A percentile compares a stretch with the other conserved stretches of the same genome.
These are phyloP conservation scores for Zoanthus solanderi DNA, from an alignment of 92 coral and sea anemone genomes.

Conservation along the genomic window DNA sequence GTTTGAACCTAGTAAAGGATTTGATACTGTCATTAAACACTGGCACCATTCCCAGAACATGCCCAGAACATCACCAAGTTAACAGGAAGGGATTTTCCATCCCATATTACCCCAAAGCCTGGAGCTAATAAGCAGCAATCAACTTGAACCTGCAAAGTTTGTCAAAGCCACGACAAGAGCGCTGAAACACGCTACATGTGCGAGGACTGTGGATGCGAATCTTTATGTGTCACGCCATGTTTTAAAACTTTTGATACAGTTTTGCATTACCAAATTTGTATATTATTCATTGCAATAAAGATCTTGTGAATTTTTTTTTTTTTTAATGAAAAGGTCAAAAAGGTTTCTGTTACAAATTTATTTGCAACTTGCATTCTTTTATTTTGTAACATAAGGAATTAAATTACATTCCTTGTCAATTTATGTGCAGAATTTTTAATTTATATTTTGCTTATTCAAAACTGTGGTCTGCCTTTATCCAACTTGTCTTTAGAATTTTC, in stretches of 20 bases:
- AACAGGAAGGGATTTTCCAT: constrained; percentile 43
- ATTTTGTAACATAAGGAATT: too few species aligned
- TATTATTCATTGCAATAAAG: neutral
- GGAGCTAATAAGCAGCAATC: constrained; percentile 37
- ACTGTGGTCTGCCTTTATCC: too few species aligned
- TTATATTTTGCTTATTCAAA: too few species aligned
- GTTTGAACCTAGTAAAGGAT: constrained; percentile 15
- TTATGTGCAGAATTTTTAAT: too few species aligned
- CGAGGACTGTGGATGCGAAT: constrained; percentile 19
- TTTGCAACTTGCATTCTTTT: too few species aligned
- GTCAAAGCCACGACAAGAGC: constrained; percentile 6
- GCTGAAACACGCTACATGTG: constrained; percentile 38
- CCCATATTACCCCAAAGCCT: constrained; percentile 32
- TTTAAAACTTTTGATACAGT: constrained; percentile 16
- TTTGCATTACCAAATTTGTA: neutral
- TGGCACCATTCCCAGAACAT: constrained; percentile 15
- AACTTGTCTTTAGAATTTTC: too few species aligned
- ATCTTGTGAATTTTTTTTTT: neutral
- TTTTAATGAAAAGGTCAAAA: too few species aligned
- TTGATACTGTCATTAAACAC: constrained; percentile 1
- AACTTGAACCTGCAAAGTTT: constrained; percentile 46
- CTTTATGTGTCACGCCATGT: constrained; percentile 24
- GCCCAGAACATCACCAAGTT: constrained; percentile 33
- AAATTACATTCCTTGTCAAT: too few species aligned
- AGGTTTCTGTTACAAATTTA: too few species aligned